Percentiles rank a stretch among this genome's conserved stretches.
phyloP scores from a whole-genome alignment of 2,888 invertebrate species.

The Tetragnatha montana region DNA sequence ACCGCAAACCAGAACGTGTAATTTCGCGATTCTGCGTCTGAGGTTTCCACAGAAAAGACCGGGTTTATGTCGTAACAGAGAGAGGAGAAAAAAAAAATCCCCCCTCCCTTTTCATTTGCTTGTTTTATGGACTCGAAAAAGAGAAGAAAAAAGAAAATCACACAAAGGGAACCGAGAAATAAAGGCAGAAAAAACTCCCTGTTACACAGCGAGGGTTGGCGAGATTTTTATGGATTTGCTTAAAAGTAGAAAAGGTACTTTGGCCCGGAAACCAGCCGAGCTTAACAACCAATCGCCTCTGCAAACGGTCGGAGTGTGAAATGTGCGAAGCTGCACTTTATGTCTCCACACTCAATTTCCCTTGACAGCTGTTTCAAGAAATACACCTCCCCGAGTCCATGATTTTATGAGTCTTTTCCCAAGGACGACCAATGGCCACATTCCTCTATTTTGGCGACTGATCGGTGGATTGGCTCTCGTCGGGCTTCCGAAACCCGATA shows the following conservation, averaged over 20 bases:
- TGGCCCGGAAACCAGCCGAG: slow-evolving; percentile 59
- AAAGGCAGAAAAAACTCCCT: slow-evolving; percentile 44
- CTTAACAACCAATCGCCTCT: slow-evolving; percentile 70
- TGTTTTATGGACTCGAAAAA: slow-evolving; percentile 66
- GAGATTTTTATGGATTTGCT: slow-evolving; percentile 71
- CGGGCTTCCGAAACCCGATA: background rate
- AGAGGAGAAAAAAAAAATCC: background rate
- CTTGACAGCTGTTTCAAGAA: slow-evolving; percentile 70
- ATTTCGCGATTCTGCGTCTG: slow-evolving; percentile 34
- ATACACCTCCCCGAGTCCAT: slow-evolving; percentile 68
- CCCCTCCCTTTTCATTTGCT: slow-evolving; percentile 59
- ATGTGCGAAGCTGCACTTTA: slow-evolving; percentile 69
- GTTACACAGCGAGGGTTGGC: slow-evolving; percentile 66
- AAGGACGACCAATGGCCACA: slow-evolving; percentile 17
- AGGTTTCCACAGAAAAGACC: background rate
- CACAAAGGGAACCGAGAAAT: slow-evolving; percentile 37
- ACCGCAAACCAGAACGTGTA: slow-evolving; percentile 54
- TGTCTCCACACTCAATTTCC: slow-evolving; percentile 71
- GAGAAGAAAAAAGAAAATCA: slow-evolving; percentile 24
- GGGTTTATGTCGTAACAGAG: slow-evolving; percentile 36
- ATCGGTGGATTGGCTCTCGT: slow-evolving; percentile 47
- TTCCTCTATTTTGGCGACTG: slow-evolving; percentile 36
- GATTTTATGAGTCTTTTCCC: slow-evolving; percentile 68
- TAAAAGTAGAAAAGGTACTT: slow-evolving; percentile 70
- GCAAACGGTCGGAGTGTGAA: slow-evolving; percentile 67